Conservation (phyloP, 2,797 vertebrate genomes). For the Geotria australis region DNA sequence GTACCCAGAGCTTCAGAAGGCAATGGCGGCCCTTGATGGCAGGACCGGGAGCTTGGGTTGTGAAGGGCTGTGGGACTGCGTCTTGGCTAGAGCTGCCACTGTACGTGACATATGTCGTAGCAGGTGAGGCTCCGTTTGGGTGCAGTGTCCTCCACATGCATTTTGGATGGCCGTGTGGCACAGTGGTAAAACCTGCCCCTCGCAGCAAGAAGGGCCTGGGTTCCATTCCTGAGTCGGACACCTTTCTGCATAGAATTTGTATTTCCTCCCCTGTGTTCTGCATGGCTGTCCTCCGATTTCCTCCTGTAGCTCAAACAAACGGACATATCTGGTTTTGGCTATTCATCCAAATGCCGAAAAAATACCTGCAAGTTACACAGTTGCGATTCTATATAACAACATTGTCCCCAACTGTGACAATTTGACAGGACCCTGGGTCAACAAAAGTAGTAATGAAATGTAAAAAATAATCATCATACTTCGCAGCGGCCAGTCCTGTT, state of each 20-base stretch:
- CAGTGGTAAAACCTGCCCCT: not conserved
- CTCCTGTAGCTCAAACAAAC: not conserved
- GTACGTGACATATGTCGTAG: constrained; percentile 58
- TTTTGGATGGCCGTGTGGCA: not conserved
- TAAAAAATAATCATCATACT: too few relatives aligned
- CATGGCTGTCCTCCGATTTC: not conserved
- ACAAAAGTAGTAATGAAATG: too few relatives aligned
- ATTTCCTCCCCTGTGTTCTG: too few relatives aligned
- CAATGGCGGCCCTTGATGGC: constrained; percentile 24
- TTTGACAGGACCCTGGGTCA: too few relatives aligned
- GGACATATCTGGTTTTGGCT: not conserved
- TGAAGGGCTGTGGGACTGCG: constrained; percentile 53
- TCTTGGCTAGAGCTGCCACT: constrained; percentile 48
- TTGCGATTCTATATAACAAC: not conserved
- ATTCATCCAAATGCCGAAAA: not conserved
- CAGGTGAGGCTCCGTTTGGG: constrained; percentile 17
- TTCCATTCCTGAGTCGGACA: not conserved
- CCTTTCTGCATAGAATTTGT: not conserved
- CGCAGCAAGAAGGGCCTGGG: not conserved
- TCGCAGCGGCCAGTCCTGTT: too few relatives aligned
- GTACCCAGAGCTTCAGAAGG: constrained; percentile 58
- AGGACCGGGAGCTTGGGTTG: constrained; percentile 20
- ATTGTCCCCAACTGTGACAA: too few relatives aligned
- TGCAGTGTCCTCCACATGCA: not conserved
- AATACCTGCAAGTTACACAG: not conserved